Base-by-base conservation (phyloP, 2,797 vertebrate species). In the Erpetoichthys calabaricus region DNA sequence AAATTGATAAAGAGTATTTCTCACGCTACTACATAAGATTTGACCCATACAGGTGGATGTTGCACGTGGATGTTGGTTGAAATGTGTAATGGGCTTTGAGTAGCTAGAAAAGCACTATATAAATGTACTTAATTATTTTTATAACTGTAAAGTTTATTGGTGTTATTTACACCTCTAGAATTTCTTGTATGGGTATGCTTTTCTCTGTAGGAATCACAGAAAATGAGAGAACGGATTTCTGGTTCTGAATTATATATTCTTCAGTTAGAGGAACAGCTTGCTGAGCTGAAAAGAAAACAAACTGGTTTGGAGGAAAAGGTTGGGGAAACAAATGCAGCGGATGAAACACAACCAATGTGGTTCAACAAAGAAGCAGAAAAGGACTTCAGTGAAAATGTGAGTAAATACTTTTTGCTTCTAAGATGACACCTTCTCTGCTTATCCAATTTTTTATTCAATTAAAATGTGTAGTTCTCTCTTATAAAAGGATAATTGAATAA, bases 301-400 rank as follows among this genome's bases (percentile, higher is more conserved):
- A 8, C 25, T 47, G 47, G 41, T 43, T 60, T 67, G 41, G 45
- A 47, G 54, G 55, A 60, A 66, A 5, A 58, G 9, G 53, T 10
- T 63, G 45, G 58, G 63, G 69, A 70, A 61, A 63, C 43, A 45
- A 62, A 57, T 59, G 65, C 64, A 63, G 41, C 47, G 51, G 63
- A 60, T 0, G 41, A 66, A 68, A 57, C 49, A 42, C 60, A 62
- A 10, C 42, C 4, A 3, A 68, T 70, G 56, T 59, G 59, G 55
- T 70, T 64, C 55, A 51, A 62, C 56, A 52, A 25, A 45, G 56
- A 73, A 59, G 60, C 57, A 56, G 59, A 57, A 64, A 59, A 60
- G 51, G 45, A 46, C 44, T 75, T n/a, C 49, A 61, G 57, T 56
- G 62, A 65, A 60, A 70, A 67, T 53, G 53, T 68, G 59, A 72